Evolutionary conservation across 2,113 vertebrate genomes (phyloP).

Genomic region (Ibidorhyncha struthersii): DNA sequence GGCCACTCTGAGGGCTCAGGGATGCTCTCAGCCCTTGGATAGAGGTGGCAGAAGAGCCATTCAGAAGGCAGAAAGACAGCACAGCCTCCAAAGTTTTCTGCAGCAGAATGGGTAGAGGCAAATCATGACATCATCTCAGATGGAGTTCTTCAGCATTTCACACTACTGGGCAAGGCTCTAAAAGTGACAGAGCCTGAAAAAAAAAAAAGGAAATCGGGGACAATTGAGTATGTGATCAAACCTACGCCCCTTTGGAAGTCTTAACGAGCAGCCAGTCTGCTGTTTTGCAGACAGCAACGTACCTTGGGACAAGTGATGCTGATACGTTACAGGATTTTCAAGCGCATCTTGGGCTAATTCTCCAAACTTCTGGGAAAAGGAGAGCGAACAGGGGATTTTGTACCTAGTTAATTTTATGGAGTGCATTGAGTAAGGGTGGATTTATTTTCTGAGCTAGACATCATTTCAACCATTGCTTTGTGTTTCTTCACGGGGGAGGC

Average conservation of each 20-base stretch:
- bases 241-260: neutral
- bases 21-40: neutral
- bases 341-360: neutral
- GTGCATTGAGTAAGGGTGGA: neutral
- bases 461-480: constrained; percentile 2
- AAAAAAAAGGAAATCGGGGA: neutral
- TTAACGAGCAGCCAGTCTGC: neutral
- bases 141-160: neutral
- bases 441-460: constrained; percentile 14
- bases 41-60: neutral
- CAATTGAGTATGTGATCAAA: neutral
- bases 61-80: neutral
- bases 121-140: neutral
- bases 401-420: constrained; percentile 22
- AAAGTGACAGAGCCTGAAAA: neutral
- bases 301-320: neutral
- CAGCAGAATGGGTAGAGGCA: neutral
- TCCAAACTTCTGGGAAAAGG: neutral
- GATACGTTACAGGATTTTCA: neutral
- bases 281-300: neutral
- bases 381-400: neutral
- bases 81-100: neutral
- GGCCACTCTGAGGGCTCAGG: neutral
- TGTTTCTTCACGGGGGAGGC: neutral
- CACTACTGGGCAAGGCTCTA: neutral